A percentile compares a stretch with the other conserved stretches of the same genome.
Evolutionary conservation across 2,888 invertebrate genomes (phyloP).

Genomic region (Melipona bicolor): DNA sequence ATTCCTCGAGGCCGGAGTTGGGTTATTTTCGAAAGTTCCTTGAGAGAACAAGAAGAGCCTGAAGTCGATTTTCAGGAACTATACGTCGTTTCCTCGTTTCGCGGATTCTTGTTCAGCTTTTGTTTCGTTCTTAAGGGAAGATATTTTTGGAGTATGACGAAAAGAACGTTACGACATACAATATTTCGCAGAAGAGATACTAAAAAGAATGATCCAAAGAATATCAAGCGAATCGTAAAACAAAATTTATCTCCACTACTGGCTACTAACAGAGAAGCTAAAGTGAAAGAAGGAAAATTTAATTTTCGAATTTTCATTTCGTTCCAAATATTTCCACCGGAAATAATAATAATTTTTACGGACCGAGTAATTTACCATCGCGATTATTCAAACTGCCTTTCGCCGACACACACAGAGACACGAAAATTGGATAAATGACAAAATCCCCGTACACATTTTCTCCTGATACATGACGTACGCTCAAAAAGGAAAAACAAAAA

Average conservation of each 20-base stretch:
- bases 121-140: neutral
- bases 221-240: too few relatives aligned
- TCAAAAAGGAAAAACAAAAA: too few relatives aligned
- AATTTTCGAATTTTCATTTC: neutral
- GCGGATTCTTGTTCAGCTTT: neutral
- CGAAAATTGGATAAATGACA: neutral
- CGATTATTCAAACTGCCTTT: neutral
- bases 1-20: neutral
- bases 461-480: too few relatives aligned
- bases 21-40: neutral
- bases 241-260: too few relatives aligned
- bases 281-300: too few relatives aligned
- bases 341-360: neutral
- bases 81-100: neutral
- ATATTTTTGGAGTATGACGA: neutral
- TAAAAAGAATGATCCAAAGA: too few relatives aligned
- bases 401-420: neutral
- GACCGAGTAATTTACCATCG: neutral
- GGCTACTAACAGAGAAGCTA: too few relatives aligned
- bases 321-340: neutral
- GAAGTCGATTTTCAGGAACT: neutral
- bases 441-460: neutral
- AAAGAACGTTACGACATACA: too few relatives aligned
- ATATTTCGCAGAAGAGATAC: too few relatives aligned
- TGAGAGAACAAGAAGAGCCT: neutral